A percentile compares a stretch with the other conserved stretches of the same genome.
Conservation (phyloP, 2,113 vertebrate genomes). For the Genyomyrus donnyi region DNA sequence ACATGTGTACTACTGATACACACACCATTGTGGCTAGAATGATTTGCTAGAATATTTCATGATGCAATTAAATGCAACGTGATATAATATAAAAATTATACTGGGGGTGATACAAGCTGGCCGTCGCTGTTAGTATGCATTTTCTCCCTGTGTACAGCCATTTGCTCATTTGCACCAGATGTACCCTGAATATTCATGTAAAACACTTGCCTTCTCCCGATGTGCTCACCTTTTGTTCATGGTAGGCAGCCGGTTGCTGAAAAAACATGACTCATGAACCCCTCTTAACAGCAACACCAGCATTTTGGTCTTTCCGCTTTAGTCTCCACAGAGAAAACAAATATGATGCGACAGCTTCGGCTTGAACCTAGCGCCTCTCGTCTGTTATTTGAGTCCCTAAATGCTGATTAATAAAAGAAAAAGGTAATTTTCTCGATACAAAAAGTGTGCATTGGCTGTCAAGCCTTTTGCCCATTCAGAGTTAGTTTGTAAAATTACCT, state of each 20-base stretch:
- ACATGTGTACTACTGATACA: neutral
- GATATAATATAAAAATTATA: neutral
- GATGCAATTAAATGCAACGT: neutral
- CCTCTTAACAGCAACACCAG: neutral
- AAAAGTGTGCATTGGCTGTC: neutral
- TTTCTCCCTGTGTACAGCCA: neutral
- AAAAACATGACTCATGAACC: neutral
- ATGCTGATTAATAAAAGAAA: constrained; percentile 3
- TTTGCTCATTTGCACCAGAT: constrained; percentile 1
- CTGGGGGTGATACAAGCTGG: neutral
- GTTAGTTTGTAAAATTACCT: neutral
- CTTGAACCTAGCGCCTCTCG: neutral
- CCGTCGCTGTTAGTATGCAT: neutral
- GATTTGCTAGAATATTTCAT: neutral
- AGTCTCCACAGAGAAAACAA: neutral
- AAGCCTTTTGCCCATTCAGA: neutral
- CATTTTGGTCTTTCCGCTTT: neutral
- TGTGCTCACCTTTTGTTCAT: neutral
- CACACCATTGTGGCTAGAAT: neutral
- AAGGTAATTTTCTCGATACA: neutral
- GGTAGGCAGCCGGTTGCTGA: neutral
- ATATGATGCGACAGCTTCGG: neutral
- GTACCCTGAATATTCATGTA: neutral
- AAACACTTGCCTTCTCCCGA: neutral
- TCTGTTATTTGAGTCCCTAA: neutral